Conservation (phyloP, 2,888 invertebrate species). For the Drosophila macrospina region DNA sequence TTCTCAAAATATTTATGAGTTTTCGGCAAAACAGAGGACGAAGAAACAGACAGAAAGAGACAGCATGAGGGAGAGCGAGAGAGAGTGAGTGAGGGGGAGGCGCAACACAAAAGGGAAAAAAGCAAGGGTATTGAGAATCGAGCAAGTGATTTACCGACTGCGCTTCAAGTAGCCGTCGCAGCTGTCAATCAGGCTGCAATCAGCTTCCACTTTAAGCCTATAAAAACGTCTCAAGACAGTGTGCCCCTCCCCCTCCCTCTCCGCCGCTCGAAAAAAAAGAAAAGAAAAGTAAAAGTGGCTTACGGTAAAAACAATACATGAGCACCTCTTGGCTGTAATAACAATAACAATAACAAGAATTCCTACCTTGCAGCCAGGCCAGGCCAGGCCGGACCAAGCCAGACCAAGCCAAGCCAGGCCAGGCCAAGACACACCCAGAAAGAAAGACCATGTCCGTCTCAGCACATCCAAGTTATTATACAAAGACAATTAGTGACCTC, state of each 20-base stretch:
- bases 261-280: too few species aligned
- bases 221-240: slow-evolving; percentile 65
- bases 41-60: neutral
- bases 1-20: slow-evolving; percentile 71
- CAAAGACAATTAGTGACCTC: slow-evolving; percentile 74
- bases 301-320: slow-evolving; percentile 65
- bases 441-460: slow-evolving; percentile 30
- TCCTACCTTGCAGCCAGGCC: slow-evolving; percentile 14
- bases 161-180: slow-evolving; percentile 76
- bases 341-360: slow-evolving; percentile 41
- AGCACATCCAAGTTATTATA: slow-evolving; percentile 40
- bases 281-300: slow-evolving; percentile 74
- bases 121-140: slow-evolving; percentile 37
- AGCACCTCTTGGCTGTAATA: slow-evolving; percentile 38
- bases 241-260: too few species aligned
- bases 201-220: slow-evolving; percentile 76
- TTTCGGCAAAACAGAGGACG: slow-evolving; percentile 13
- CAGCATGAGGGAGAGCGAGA: neutral
- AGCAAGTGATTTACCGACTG: slow-evolving; percentile 71
- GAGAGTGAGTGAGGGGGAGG: neutral
- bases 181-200: slow-evolving; percentile 76
- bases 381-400: slow-evolving; percentile 16
- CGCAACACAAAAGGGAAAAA: neutral
- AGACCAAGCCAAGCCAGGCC: slow-evolving; percentile 20
- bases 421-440: slow-evolving; percentile 41